These are phyloP conservation scores for Pangasius macronema DNA, from an alignment of 2,797 vertebrate species.

Conservation along the genomic window DNA sequence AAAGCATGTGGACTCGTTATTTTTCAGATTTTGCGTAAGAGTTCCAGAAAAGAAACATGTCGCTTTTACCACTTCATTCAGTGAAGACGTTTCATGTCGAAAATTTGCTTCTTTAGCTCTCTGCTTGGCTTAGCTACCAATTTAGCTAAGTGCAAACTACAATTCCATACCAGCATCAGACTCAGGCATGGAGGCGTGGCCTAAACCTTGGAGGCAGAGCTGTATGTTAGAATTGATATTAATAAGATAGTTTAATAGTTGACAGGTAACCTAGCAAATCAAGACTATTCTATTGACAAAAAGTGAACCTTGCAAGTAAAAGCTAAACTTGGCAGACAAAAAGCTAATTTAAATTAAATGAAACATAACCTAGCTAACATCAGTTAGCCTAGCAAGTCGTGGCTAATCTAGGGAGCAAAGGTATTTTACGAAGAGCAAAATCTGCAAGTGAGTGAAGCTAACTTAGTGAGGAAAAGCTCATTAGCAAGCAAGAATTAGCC, in stretches of 20 bases:
- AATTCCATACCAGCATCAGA: neutral
- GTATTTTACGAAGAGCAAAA: neutral
- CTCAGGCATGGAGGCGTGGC: neutral
- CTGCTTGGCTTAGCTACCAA: too few relatives aligned
- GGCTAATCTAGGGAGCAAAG: neutral
- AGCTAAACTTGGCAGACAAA: neutral
- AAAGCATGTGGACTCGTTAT: constrained; percentile 5
- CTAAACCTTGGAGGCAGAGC: neutral
- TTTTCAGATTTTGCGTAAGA: neutral
- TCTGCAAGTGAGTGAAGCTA: neutral
- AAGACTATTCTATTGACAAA: neutral
- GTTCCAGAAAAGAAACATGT: neutral
- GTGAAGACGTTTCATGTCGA: neutral
- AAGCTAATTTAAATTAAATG: neutral
- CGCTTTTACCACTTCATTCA: neutral
- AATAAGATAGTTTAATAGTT: neutral
- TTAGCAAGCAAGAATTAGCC: neutral
- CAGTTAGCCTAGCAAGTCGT: neutral
- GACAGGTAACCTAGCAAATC: neutral
- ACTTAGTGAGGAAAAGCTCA: neutral
- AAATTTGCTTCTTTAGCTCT: neutral
- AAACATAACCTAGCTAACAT: neutral
- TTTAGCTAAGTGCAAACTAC: neutral
- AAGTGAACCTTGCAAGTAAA: neutral
- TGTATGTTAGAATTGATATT: neutral